Evolutionary conservation across 1,140 invertebrate species (phyloP).

Genomic region (Eciton burchellii): DNA sequence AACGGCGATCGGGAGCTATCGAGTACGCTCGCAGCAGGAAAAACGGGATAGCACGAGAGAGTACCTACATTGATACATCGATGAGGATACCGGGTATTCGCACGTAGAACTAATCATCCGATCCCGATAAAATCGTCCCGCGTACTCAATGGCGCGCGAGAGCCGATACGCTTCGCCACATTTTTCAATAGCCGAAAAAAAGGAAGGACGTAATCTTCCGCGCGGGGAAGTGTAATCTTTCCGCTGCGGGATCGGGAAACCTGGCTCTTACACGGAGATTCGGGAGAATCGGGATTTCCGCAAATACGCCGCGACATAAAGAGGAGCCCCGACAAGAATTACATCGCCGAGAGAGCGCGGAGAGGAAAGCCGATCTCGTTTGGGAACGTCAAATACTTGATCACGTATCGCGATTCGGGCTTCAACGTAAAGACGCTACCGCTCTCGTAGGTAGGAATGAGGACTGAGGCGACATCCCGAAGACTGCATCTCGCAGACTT

Average conservation of each 20-base stretch:
- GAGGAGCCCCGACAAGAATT: neutral
- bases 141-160: slow-evolving; percentile 24
- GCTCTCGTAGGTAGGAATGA: neutral
- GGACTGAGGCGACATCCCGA: neutral
- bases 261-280: neutral
- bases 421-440: no score
- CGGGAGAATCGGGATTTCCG: neutral
- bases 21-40: neutral
- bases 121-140: slow-evolving; percentile 32
- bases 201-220: slow-evolving; percentile 13
- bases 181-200: no score
- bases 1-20: slow-evolving; percentile 2
- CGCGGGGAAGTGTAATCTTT: slow-evolving; percentile 22
- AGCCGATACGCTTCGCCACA: slow-evolving; percentile 11
- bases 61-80: slow-evolving; percentile 28
- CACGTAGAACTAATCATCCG: slow-evolving; percentile 37
- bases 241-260: slow-evolving; percentile 15
- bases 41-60: slow-evolving; percentile 30
- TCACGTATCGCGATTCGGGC: neutral
- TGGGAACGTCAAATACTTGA: neutral
- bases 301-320: neutral
- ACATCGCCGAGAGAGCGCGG: neutral
- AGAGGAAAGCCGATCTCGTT: neutral
- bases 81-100: slow-evolving; percentile 21
- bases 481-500: slow-evolving; percentile 12